Base-by-base conservation (phyloP, 2,888 invertebrate species). In the Pherbina coryleti region DNA sequence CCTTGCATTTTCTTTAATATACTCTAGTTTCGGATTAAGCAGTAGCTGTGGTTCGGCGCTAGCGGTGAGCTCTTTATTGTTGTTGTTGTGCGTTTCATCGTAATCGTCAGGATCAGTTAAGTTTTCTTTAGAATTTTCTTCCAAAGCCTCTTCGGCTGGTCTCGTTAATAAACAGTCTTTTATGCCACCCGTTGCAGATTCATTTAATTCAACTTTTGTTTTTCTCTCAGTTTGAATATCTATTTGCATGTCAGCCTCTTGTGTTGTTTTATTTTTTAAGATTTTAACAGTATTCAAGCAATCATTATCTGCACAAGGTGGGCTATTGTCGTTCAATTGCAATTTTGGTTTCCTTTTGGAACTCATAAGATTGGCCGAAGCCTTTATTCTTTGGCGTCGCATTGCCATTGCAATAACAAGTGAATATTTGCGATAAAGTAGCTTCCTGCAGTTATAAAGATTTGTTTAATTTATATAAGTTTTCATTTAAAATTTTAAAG, bases 361-460 rank as follows among this genome's bases (percentile, higher is more conserved):
- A 60, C 79, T 80, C 79, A 80, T 72, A 81, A 95, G 91, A 80
- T 93, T 93, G 64, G 94, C 93, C 83, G 93, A 91, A 77, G 93
- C 94, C 91, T 95, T 95, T 83, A 95, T 94, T 88, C 95, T 91
- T 71, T 93, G 93, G 85, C 95, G 90, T 89, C 94, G 90, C 67
- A 92, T 92, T 76, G 93, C 92, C 93, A 93, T 93, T 75, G 53
- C 75, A 69, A 14, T 22, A 19, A 25, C 60, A 8, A 1, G 22
- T 9, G n/a, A 19, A 22, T 34, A 22, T 14, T 19, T 72, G 55
- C 17, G 25, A n/a, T 11, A 14, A 70, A 53, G 28, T 19, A 66
- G 17, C n/a, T 17, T 66, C 34, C n/a, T 34, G 19, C 66, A n/a
- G 37, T 37, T 66, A 37, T n/a, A 34, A 34, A 37, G 37, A 66